Conservation (phyloP, 2,797 vertebrate species). For the Coccyzus lansbergi region DNA sequence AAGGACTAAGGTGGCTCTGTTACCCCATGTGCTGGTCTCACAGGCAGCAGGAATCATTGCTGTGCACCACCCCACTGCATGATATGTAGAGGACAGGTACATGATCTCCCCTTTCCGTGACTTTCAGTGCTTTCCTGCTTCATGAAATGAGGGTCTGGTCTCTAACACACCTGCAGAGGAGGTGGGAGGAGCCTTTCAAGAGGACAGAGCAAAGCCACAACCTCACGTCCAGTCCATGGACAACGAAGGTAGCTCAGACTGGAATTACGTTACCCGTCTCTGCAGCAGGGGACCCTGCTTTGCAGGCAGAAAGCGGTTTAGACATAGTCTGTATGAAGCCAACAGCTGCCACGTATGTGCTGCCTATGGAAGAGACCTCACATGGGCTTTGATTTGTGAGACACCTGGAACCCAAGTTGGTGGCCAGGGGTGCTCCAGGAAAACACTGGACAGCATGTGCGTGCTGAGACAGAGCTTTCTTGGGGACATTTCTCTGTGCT, state of each 20-base stretch:
- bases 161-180: neutral
- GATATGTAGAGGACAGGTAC: neutral
- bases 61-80: fast-evolving
- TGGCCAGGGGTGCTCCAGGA: neutral
- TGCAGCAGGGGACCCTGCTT: neutral
- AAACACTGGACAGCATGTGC: neutral
- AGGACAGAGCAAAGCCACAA: neutral
- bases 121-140: neutral
- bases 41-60: neutral
- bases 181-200: neutral
- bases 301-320: neutral
- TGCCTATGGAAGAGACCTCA: neutral
- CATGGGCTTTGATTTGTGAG: neutral
- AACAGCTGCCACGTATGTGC: fast-evolving
- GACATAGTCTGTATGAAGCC: neutral
- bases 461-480: neutral
- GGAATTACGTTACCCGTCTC: no score
- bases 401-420: neutral
- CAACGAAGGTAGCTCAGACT: fast-evolving
- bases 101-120: fast-evolving
- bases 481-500: neutral
- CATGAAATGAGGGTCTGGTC: neutral
- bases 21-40: fast-evolving
- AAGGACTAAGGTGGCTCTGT: neutral
- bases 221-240: fast-evolving